These are phyloP conservation scores for Peromyscus eremicus DNA, from an alignment of 2,797 vertebrate species.

Conservation along the genomic window DNA sequence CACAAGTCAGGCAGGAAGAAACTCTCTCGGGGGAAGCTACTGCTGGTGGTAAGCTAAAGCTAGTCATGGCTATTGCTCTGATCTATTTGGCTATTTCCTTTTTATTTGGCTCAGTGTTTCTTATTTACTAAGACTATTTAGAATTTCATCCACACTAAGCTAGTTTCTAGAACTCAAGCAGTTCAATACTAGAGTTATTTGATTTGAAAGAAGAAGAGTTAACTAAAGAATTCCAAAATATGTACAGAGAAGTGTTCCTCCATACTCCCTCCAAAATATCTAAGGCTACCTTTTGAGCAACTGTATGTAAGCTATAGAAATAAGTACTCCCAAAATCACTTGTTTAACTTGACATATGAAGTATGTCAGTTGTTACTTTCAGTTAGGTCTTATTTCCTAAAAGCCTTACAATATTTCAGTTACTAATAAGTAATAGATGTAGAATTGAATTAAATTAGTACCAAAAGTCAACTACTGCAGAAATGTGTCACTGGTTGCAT, in stretches of 20 bases:
- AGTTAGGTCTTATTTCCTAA: background rate
- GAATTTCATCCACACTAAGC: too few relatives aligned
- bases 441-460: background rate
- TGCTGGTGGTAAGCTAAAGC: too few relatives aligned
- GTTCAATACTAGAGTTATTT: background rate
- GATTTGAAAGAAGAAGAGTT: background rate
- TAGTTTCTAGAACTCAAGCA: background rate
- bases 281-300: background rate
- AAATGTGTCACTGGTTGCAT: background rate
- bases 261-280: background rate
- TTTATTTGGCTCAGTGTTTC: too few relatives aligned
- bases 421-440: background rate
- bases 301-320: background rate
- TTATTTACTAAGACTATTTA: too few relatives aligned
- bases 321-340: background rate
- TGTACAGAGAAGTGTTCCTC: background rate
- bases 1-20: too few relatives aligned
- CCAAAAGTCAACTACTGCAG: background rate
- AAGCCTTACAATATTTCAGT: background rate
- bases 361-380: background rate
- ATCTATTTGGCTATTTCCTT: too few relatives aligned
- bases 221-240: background rate
- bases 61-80: too few relatives aligned
- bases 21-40: too few relatives aligned
- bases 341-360: background rate